Conservation (phyloP, 1,140 invertebrate genomes). For the Pseudomyrmex pallidus region DNA sequence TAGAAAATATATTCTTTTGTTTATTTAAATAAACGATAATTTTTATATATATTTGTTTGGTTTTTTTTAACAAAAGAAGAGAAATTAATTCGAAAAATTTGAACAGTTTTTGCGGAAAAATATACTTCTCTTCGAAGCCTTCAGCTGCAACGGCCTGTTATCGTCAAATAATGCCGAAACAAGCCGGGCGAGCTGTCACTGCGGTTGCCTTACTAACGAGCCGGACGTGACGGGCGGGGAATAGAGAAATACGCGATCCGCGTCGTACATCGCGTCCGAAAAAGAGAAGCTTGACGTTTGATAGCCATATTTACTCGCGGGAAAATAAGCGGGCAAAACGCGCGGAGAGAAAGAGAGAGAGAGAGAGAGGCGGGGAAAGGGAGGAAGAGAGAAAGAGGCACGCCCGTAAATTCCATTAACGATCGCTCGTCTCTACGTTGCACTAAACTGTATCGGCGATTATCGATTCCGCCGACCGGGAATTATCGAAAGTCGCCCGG, state of each 20-base stretch:
- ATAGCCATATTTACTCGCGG: slow-evolving; percentile 33
- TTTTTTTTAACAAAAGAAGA: not conserved
- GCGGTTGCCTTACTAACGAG: slow-evolving; percentile 21
- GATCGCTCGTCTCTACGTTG: not conserved
- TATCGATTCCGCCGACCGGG: slow-evolving; percentile 23
- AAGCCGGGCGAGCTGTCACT: slow-evolving; percentile 27
- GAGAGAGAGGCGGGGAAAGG: not conserved
- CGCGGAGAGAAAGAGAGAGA: not conserved
- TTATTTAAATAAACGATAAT: no score
- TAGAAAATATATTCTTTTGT: not conserved
- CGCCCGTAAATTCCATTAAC: slow-evolving; percentile 23
- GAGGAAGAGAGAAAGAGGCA: not conserved
- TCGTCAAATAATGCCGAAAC: slow-evolving; percentile 35
- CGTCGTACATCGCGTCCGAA: slow-evolving; percentile 24
- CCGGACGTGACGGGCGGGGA: slow-evolving; percentile 6
- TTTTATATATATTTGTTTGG: not conserved
- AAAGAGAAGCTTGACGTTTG: slow-evolving; percentile 29
- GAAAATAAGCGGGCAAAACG: slow-evolving; percentile 14
- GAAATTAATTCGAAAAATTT: not conserved
- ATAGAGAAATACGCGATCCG: slow-evolving; percentile 27
- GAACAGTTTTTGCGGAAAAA: not conserved
- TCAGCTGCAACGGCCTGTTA: slow-evolving; percentile 9
- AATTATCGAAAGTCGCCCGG: slow-evolving; percentile 43
- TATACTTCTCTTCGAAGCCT: not conserved
- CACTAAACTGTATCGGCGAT: slow-evolving; percentile 38